Evolutionary conservation across 2,113 vertebrate species (phyloP).

Genomic region (Dicrurus megarhynchus): DNA sequence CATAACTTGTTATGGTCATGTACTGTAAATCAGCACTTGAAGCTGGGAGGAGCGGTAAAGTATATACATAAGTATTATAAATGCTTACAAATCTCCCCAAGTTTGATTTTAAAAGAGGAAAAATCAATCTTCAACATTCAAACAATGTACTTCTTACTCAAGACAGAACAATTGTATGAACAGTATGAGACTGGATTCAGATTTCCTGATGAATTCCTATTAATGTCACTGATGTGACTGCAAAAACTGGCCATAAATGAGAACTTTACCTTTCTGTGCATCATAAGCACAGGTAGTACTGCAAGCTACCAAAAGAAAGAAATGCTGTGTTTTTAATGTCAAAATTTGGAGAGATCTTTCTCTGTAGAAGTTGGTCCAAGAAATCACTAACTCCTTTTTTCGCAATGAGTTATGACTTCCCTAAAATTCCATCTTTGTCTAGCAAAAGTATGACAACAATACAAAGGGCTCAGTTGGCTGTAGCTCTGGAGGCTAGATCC

Average conservation of each 20-base stretch:
- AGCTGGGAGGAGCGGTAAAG: background rate
- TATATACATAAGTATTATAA: background rate
- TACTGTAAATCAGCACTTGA: background rate
- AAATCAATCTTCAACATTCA: background rate
- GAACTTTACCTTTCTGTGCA: background rate
- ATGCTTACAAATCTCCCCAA: background rate
- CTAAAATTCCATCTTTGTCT: background rate
- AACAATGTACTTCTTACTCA: background rate
- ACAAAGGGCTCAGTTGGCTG: background rate
- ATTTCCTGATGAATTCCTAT: background rate
- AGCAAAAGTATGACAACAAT: background rate
- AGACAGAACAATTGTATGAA: background rate
- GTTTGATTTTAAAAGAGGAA: background rate
- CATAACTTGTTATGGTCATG: background rate
- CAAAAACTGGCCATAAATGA: background rate
- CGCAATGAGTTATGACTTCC: background rate
- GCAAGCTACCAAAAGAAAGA: background rate
- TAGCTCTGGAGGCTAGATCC: background rate
- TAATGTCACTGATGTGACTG: background rate
- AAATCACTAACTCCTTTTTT: background rate
- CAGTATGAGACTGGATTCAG: background rate
- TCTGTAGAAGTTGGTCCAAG: background rate
- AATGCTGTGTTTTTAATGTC: background rate
- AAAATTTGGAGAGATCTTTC: background rate
- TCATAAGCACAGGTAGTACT: background rate